Evolutionary conservation across 1,140 invertebrate species (phyloP).

Genomic region (Drosophila bipectinata): DNA sequence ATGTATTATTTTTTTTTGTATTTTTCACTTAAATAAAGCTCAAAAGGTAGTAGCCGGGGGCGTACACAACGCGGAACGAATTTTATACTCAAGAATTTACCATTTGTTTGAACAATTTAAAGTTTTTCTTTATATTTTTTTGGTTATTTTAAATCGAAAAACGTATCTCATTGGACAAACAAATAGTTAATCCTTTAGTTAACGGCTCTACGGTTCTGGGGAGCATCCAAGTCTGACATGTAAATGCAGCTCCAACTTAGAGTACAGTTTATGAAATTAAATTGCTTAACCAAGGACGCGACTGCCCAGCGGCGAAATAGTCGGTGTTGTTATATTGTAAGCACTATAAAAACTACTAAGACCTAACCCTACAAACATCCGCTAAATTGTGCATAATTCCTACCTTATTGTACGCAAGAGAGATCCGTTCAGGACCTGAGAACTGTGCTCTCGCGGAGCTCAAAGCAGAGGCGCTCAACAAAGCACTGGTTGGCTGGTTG

Average conservation of each 20-base stretch:
- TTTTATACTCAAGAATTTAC: background rate
- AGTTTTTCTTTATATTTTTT: no score
- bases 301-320: slow-evolving; percentile 19
- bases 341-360: slow-evolving; percentile 50
- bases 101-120: no score
- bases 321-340: slow-evolving; percentile 42
- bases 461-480: slow-evolving; percentile 7
- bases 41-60: slow-evolving; percentile 55
- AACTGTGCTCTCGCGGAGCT: slow-evolving; percentile 18
- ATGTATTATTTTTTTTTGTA: slow-evolving; percentile 9
- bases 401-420: slow-evolving; percentile 37
- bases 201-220: slow-evolving; percentile 7
- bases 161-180: no score
- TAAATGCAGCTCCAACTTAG: slow-evolving; percentile 74
- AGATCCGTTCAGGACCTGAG: background rate
- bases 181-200: background rate
- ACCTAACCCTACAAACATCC: slow-evolving; percentile 45
- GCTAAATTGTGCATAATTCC: slow-evolving; percentile 34
- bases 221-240: slow-evolving; percentile 27
- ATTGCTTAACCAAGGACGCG: slow-evolving; percentile 55
- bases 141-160: no score
- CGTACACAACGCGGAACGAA: slow-evolving; percentile 32
- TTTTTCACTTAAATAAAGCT: slow-evolving; percentile 67
- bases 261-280: slow-evolving; percentile 41
- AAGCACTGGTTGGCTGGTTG: slow-evolving; percentile 14